Percentiles rank a stretch among this genome's conserved stretches.
Evolutionary conservation across 2,113 vertebrate genomes (phyloP).

Genomic region (Neolamprologus devosi): DNA sequence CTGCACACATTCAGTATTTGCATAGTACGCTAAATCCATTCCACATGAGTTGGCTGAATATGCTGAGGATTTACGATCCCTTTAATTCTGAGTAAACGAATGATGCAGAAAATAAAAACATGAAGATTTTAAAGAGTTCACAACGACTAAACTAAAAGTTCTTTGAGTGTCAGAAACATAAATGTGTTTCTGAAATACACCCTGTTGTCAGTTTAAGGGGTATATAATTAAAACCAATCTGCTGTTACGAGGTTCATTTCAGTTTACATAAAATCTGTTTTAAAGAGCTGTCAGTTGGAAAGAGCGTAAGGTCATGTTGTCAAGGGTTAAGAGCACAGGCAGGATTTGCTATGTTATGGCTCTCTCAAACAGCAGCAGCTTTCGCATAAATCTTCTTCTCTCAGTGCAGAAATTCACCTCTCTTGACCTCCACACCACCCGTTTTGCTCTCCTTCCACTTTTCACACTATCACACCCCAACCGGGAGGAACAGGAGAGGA

Average conservation of each 20-base stretch:
- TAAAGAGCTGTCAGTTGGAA: not conserved
- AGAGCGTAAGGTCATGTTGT: not conserved
- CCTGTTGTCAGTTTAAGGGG: not conserved
- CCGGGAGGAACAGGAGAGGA: not conserved
- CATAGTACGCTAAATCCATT: not conserved
- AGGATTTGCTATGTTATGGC: not conserved
- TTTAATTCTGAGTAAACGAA: not conserved
- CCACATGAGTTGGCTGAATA: conserved; percentile 10
- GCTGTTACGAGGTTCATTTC: not conserved
- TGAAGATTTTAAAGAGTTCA: not conserved
- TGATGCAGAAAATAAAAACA: not conserved
- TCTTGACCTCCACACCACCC: not conserved
- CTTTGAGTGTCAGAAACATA: not conserved
- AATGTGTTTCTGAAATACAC: not conserved
- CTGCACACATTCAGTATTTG: not conserved
- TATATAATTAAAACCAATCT: not conserved
- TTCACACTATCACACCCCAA: not conserved
- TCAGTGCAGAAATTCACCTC: not conserved
- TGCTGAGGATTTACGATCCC: not conserved
- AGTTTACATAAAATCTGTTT: not conserved
- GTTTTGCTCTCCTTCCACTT: not conserved
- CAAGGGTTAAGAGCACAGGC: not conserved
- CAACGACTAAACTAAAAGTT: not conserved
- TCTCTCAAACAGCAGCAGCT: conserved; percentile 7
- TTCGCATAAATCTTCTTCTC: conserved; percentile 8